Evolutionary conservation across 2,888 invertebrate genomes (phyloP).

Genomic region (Chorisops tibialis): DNA sequence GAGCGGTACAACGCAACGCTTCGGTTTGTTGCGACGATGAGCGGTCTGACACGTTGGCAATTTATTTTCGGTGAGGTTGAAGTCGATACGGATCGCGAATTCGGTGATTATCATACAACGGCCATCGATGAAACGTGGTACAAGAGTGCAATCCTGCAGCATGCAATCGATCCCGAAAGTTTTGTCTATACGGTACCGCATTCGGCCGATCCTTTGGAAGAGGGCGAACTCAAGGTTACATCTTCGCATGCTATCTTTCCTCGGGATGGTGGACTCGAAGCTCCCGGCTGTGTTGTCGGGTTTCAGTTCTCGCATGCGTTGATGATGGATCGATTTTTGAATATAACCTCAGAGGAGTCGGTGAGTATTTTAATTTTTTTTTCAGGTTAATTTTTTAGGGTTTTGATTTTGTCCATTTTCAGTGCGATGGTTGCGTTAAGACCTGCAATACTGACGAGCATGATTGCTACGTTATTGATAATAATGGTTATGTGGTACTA

Average conservation of each 20-base stretch:
- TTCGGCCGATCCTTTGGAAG: slow-evolving; percentile 49
- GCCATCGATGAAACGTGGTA: slow-evolving; percentile 91
- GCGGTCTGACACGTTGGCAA: slow-evolving; percentile 86
- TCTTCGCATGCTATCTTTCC: slow-evolving; percentile 82
- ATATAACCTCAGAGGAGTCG: slow-evolving; percentile 60
- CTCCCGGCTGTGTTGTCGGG: slow-evolving; percentile 86
- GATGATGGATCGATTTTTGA: slow-evolving; percentile 67
- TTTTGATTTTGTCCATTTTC: background rate
- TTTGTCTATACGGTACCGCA: slow-evolving; percentile 77
- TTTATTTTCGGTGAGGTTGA: slow-evolving; percentile 63
- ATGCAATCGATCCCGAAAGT: slow-evolving; percentile 71
- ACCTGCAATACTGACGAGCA: slow-evolving; percentile 62
- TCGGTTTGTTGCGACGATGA: slow-evolving; percentile 83
- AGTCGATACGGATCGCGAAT: slow-evolving; percentile 57
- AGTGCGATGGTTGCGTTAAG: slow-evolving; percentile 55
- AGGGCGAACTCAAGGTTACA: slow-evolving; percentile 66
- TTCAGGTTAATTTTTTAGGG: background rate
- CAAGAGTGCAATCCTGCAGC: slow-evolving; percentile 82
- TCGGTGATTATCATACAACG: slow-evolving; percentile 70
- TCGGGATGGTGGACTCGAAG: slow-evolving; percentile 68
- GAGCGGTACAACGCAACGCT: slow-evolving; percentile 68
- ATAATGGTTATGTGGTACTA: slow-evolving; percentile 82
- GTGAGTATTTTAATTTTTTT: slow-evolving; percentile 40
- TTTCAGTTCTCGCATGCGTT: slow-evolving; percentile 74
- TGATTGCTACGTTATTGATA: slow-evolving; percentile 87